Percentiles rank a stretch among this genome's conserved stretches.
Evolutionary conservation across 2,888 invertebrate species (phyloP).

Genomic region (Cryptocephalus primarius): DNA sequence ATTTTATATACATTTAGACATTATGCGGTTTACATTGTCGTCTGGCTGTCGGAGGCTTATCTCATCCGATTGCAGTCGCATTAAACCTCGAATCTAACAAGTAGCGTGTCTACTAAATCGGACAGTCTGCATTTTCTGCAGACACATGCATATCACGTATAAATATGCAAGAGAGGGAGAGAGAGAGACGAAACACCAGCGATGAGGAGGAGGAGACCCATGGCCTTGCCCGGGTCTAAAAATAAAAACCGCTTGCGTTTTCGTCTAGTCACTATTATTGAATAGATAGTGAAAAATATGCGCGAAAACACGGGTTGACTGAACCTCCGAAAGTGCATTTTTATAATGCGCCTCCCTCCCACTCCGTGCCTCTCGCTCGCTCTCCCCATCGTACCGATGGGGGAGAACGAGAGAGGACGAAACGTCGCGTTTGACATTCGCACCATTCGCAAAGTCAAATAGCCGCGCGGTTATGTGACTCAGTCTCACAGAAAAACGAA

Average conservation of each 20-base stretch:
- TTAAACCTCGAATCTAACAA: too few relatives aligned
- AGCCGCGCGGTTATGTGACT: slow-evolving; percentile 12
- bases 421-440: slow-evolving; percentile 30
- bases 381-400: not conserved
- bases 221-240: slow-evolving; percentile 24
- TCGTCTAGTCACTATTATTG: slow-evolving; percentile 38
- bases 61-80: too few relatives aligned
- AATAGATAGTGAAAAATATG: slow-evolving; percentile 33
- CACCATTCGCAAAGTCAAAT: slow-evolving; percentile 33
- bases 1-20: too few relatives aligned
- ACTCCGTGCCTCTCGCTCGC: slow-evolving; percentile 7
- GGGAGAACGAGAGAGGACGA: slow-evolving; percentile 3
- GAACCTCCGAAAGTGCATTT: slow-evolving; percentile 31
- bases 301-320: slow-evolving; percentile 32
- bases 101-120: too few relatives aligned
- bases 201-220: slow-evolving; percentile 1
- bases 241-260: slow-evolving; percentile 28
- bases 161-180: too few relatives aligned
- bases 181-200: too few relatives aligned
- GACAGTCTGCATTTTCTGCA: too few relatives aligned
- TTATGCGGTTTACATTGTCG: too few relatives aligned
- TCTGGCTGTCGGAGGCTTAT: too few relatives aligned
- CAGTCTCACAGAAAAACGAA: slow-evolving; percentile 13
- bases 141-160: too few relatives aligned
- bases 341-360: slow-evolving; percentile 9